Conservation (phyloP, 2,113 vertebrate species). For the Jacana jacana region DNA sequence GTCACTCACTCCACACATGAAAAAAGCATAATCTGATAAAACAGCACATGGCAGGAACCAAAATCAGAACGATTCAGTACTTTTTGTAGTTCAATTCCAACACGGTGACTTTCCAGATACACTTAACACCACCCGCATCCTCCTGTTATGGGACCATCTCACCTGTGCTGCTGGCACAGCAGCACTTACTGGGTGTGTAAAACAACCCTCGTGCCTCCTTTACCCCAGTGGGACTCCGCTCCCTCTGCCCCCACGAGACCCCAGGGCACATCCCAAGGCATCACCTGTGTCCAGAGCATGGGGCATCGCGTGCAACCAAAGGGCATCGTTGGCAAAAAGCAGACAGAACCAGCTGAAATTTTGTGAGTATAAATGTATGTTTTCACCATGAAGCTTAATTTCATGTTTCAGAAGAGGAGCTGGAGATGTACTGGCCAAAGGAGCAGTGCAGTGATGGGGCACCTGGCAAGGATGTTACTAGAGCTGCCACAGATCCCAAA, state of each 20-base stretch:
- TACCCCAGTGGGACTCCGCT: accelerated
- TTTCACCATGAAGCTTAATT: neutral
- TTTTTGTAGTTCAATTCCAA: neutral
- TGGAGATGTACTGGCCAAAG: neutral
- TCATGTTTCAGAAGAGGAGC: neutral
- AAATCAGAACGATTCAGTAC: neutral
- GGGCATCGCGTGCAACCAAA: accelerated
- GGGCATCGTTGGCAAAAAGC: neutral
- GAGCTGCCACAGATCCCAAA: neutral
- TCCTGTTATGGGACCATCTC: accelerated
- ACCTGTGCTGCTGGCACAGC: neutral
- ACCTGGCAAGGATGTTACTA: neutral
- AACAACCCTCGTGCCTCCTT: neutral
- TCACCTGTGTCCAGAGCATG: accelerated
- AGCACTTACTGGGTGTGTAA: accelerated
- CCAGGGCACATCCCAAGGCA: neutral
- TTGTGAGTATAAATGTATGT: neutral
- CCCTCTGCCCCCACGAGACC: accelerated
- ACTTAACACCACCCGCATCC: neutral
- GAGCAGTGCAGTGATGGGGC: neutral
- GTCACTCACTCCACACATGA: too few relatives aligned
- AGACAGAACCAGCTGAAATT: neutral
- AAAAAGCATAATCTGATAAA: neutral
- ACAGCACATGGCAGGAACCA: neutral
- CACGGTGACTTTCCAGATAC: accelerated